phyloP scores from a whole-genome alignment of 2,113 vertebrate species.

The Dolichotis patagonum region DNA sequence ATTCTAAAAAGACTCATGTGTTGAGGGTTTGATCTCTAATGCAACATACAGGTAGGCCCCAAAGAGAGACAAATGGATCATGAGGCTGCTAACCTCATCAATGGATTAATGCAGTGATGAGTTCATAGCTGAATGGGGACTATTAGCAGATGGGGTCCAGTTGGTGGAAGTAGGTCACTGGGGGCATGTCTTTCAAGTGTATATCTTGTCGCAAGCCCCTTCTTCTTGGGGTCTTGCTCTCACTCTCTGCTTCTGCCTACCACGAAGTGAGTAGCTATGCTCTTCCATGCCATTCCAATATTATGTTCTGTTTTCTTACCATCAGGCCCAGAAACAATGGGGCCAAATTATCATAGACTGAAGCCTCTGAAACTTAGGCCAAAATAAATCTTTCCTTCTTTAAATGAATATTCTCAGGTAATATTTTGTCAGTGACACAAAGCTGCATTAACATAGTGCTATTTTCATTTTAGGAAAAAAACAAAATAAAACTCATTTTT shows the following conservation, averaged over 20 bases:
- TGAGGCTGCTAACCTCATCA: not conserved
- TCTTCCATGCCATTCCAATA: not conserved
- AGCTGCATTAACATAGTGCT: not conserved
- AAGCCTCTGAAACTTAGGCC: not conserved
- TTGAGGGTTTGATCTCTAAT: not conserved
- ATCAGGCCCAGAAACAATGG: not conserved
- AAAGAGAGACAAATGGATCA: not conserved
- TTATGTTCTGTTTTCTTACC: not conserved
- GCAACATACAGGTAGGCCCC: not conserved
- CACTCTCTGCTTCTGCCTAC: not conserved
- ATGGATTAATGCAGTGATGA: not conserved
- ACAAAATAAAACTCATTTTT: not conserved
- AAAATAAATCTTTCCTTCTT: not conserved
- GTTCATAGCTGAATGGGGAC: not conserved
- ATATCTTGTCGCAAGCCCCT: not conserved
- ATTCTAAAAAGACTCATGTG: not conserved
- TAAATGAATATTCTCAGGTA: not conserved
- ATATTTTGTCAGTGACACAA: not conserved
- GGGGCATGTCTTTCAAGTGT: not conserved
- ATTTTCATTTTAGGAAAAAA: constrained; percentile 1
- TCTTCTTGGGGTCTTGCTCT: not conserved
- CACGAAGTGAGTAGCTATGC: not conserved
- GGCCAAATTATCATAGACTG: not conserved
- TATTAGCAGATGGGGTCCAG: not conserved
- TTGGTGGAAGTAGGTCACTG: not conserved